Conservation (phyloP, 2,888 invertebrate species). For the Sphaeridia pumilis region DNA sequence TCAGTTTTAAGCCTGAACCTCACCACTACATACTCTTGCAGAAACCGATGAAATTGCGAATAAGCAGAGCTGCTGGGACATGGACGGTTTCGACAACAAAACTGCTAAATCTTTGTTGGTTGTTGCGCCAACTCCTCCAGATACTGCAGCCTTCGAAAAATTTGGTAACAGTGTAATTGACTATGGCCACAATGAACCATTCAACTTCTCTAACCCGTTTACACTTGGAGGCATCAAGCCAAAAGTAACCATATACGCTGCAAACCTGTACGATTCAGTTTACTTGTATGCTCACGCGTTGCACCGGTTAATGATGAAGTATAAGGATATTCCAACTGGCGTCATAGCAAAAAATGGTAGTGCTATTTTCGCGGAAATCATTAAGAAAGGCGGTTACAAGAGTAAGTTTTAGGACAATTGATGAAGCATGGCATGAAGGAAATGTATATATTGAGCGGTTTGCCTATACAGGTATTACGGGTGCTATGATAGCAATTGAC, state of each 20-base stretch:
- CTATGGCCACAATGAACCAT: conserved; percentile 68
- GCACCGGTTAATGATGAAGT: conserved; percentile 52
- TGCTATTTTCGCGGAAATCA: conserved; percentile 72
- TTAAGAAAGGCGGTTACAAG: conserved; percentile 68
- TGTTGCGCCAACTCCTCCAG: conserved; percentile 75
- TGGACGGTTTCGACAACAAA: conserved; percentile 37
- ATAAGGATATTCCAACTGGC: conserved; percentile 43
- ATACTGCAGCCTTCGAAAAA: conserved; percentile 49
- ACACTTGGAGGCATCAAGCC: conserved; percentile 42
- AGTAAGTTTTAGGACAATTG: conserved; percentile 47
- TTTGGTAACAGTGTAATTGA: conserved; percentile 69
- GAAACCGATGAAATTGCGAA: conserved; percentile 10
- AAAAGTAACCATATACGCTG: conserved; percentile 82
- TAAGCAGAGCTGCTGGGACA: conserved; percentile 21
- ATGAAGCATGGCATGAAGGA: neutral
- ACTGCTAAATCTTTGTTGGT: conserved; percentile 70
- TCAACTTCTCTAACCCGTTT: conserved; percentile 50
- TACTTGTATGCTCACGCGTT: conserved; percentile 79
- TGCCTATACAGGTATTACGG: conserved; percentile 67
- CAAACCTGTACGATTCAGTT: conserved; percentile 89
- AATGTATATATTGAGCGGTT: conserved; percentile 7
- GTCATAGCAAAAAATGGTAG: conserved; percentile 72
- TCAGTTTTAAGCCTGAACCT: neutral
- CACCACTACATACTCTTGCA: no score
- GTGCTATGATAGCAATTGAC: conserved; percentile 83